A percentile compares a stretch with the other conserved stretches of the same genome.
Evolutionary conservation across 2,797 vertebrate species (phyloP).

Genomic region (Avahi laniger): DNA sequence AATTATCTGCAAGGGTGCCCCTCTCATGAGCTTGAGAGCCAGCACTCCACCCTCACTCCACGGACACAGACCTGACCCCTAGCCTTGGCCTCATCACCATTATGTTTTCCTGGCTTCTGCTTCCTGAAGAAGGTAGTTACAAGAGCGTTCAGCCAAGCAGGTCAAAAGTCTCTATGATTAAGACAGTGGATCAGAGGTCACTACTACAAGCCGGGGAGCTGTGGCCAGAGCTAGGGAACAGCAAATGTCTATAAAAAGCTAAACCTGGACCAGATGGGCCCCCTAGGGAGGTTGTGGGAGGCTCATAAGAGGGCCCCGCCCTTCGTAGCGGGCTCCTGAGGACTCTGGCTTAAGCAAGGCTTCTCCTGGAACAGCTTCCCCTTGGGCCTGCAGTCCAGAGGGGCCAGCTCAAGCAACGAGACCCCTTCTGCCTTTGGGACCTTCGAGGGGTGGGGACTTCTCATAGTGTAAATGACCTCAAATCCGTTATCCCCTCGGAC

Average conservation of each 20-base stretch:
- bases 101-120: neutral
- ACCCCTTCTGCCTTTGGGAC: neutral
- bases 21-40: neutral
- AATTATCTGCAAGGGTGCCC: neutral
- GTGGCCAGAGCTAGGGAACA: constrained; percentile 6
- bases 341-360: neutral
- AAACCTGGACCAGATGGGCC: neutral
- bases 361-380: neutral
- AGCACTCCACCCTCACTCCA: neutral
- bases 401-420: too few relatives aligned
- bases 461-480: fast-evolving
- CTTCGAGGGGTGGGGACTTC: neutral
- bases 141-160: constrained; percentile 51
- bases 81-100: constrained; percentile 17
- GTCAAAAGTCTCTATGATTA: constrained; percentile 73
- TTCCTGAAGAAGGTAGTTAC: constrained; percentile 59
- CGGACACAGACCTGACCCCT: neutral
- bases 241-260: constrained; percentile 45
- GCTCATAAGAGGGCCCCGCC: neutral
- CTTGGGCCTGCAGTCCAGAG: neutral
- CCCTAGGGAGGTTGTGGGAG: neutral
- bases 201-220: constrained; percentile 5
- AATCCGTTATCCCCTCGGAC: neutral
- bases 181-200: constrained; percentile 70
- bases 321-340: neutral